A percentile compares a stretch with the other conserved stretches of the same genome.
phyloP scores from a whole-genome alignment of 2,888 invertebrate genomes.

The Chouioia cunea region DNA sequence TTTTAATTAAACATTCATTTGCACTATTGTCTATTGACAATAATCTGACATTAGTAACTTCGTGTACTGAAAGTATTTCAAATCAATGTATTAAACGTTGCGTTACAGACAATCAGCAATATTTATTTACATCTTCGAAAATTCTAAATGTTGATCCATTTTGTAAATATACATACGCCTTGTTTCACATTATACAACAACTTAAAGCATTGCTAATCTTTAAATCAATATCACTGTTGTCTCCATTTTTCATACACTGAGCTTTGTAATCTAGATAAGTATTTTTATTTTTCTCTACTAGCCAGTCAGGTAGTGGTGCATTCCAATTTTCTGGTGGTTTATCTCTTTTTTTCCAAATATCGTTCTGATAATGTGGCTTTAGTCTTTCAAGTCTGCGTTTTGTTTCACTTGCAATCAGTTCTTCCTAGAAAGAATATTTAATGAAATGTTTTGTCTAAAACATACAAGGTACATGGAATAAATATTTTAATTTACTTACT shows the following conservation, averaged over 20 bases:
- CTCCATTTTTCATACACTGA: slow-evolving; percentile 72
- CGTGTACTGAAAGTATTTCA: too few species aligned
- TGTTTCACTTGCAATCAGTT: slow-evolving; percentile 81
- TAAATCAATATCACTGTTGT: slow-evolving; percentile 39
- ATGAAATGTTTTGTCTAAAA: slow-evolving; percentile 5
- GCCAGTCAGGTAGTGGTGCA: slow-evolving; percentile 82
- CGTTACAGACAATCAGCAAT: too few species aligned
- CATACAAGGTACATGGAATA: neutral
- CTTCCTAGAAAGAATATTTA: slow-evolving; percentile 69
- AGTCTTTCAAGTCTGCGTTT: slow-evolving; percentile 75
- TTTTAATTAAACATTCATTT: too few species aligned
- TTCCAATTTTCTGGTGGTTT: slow-evolving; percentile 87
- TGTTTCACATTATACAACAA: slow-evolving; percentile 52
- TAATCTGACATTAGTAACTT: too few species aligned
- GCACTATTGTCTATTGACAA: too few species aligned
- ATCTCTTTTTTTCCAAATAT: slow-evolving; percentile 83
- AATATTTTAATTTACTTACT: slow-evolving; percentile 70
- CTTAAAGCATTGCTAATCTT: slow-evolving; percentile 9
- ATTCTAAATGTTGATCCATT: too few species aligned
- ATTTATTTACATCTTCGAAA: neutral
- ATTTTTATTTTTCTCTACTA: slow-evolving; percentile 76
- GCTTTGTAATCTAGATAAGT: slow-evolving; percentile 77
- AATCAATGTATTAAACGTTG: too few species aligned
- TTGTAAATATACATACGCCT: too few species aligned
- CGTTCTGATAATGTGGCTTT: slow-evolving; percentile 78